Conservation (phyloP, 1,140 invertebrate genomes). For the Eumaeus atala region DNA sequence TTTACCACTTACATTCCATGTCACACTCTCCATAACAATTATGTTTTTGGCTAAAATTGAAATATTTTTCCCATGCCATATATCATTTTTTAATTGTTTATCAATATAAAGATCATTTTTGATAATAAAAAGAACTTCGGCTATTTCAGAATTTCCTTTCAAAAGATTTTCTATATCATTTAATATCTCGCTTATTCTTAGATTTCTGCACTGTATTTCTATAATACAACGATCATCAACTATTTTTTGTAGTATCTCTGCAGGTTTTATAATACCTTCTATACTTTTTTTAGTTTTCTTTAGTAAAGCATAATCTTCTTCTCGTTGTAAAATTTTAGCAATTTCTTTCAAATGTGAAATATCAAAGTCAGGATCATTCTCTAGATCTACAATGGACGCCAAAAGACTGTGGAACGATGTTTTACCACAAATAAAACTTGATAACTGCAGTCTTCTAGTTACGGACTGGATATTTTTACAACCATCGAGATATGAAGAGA, state of each 20-base stretch:
- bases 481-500: conserved; percentile 3
- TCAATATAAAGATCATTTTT: conserved; percentile 10
- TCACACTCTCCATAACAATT: background rate
- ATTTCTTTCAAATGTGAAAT: conserved; percentile 1
- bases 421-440: background rate
- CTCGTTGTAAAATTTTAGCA: conserved; percentile 2
- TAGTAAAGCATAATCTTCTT: conserved; percentile 7
- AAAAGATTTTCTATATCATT: conserved; percentile 6
- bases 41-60: conserved; percentile 10
- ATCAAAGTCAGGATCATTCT: background rate
- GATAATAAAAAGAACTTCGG: conserved; percentile 14
- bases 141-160: conserved; percentile 6
- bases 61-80: conserved; percentile 17
- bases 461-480: background rate
- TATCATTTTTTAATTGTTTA: background rate
- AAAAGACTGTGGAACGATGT: conserved; percentile 7
- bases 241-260: conserved; percentile 1
- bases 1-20: conserved; percentile 15
- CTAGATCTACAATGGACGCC: background rate
- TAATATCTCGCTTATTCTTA: conserved; percentile 11
- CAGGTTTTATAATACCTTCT: conserved; percentile 9
- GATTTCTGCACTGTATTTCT: conserved; percentile 9
- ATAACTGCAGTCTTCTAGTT: background rate
- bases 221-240: conserved; percentile 10
- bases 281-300: conserved; percentile 12